Evolutionary conservation across 2,888 invertebrate genomes (phyloP).

Genomic region (Argyresthia albistria): DNA sequence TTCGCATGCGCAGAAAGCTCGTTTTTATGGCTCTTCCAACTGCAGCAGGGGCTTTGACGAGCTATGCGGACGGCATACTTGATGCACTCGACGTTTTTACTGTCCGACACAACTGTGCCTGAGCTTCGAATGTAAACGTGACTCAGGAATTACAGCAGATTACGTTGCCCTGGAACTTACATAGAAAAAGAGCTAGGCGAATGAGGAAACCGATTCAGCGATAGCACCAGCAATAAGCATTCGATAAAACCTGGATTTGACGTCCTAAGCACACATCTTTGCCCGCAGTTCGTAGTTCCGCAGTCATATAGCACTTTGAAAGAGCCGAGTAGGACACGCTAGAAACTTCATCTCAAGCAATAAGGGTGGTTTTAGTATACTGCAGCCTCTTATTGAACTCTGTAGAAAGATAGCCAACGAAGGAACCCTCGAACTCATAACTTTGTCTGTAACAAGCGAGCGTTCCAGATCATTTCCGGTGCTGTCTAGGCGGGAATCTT

Average conservation of each 20-base stretch:
- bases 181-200: neutral
- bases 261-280: conserved; percentile 3
- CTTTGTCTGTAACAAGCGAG: conserved; percentile 5
- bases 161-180: neutral
- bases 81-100: conserved; percentile 46
- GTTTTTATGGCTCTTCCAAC: conserved; percentile 41
- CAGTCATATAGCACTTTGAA: conserved; percentile 2
- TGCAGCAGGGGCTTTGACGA: conserved; percentile 25
- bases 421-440: conserved; percentile 8
- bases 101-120: conserved; percentile 17
- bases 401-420: neutral
- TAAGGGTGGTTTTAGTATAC: neutral
- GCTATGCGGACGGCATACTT: conserved; percentile 46
- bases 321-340: neutral
- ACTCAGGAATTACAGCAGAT: neutral
- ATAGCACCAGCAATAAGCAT: neutral
- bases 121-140: conserved; percentile 6
- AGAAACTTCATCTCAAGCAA: neutral
- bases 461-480: conserved; percentile 4
- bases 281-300: neutral
- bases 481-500: neutral
- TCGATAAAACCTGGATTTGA: neutral
- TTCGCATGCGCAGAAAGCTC: conserved; percentile 40
- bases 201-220: neutral
- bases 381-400: too few species aligned